Conservation (phyloP, 2,113 vertebrate species). For the Apodemus speciosus region DNA sequence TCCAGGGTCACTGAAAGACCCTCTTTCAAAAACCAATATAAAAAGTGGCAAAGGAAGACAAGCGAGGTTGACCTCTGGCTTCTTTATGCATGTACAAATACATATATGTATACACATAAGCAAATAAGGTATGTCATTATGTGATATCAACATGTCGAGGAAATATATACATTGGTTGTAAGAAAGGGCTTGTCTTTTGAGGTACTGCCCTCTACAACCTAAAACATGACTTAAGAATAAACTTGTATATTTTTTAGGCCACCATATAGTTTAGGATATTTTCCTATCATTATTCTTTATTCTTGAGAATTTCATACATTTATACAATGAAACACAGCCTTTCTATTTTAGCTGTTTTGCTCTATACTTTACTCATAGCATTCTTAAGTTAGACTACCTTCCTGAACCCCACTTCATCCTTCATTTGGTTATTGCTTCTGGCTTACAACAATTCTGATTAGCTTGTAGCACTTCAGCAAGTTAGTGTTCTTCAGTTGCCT, state of each 20-base stretch:
- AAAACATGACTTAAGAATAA: neutral
- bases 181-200: neutral
- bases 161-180: neutral
- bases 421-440: neutral
- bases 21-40: neutral
- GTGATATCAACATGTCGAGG: neutral
- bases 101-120: neutral
- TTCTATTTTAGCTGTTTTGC: neutral
- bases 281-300: neutral
- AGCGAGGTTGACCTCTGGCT: neutral
- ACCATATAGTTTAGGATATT: neutral
- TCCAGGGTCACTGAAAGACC: neutral
- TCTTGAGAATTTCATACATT: neutral
- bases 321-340: neutral
- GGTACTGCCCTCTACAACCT: too few species aligned
- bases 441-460: neutral
- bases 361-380: neutral
- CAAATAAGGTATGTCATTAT: neutral
- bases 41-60: neutral
- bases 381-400: neutral
- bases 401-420: neutral
- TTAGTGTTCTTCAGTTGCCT: neutral
- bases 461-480: neutral
- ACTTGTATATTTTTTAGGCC: neutral
- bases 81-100: neutral